A percentile compares a stretch with the other conserved stretches of the same genome.
phyloP scores from a whole-genome alignment of 2,888 invertebrate species.

The Temnothorax ravouxi region DNA sequence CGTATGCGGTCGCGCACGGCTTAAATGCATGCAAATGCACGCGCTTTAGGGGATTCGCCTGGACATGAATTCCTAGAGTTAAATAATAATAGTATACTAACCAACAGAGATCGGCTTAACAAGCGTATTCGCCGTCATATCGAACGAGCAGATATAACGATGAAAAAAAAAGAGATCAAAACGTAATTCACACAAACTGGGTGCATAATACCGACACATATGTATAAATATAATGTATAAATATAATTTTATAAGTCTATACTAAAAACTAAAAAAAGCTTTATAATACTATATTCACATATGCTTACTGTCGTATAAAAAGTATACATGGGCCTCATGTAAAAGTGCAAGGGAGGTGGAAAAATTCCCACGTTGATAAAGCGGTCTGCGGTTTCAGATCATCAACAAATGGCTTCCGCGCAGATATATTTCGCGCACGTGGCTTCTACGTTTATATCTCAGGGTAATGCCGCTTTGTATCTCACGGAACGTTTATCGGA shows the following conservation, averaged over 20 bases:
- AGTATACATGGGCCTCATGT: not conserved
- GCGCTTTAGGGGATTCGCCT: slow-evolving; percentile 45
- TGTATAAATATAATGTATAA: not conserved
- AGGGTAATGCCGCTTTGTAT: slow-evolving; percentile 50
- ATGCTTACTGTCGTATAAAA: not conserved
- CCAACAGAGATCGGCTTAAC: not conserved
- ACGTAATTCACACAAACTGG: not conserved
- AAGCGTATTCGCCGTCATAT: not conserved
- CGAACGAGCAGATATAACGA: not conserved
- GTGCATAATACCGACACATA: not conserved
- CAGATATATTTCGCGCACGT: slow-evolving; percentile 32
- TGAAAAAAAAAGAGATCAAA: not conserved
- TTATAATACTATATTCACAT: not conserved
- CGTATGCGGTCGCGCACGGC: slow-evolving; percentile 1
- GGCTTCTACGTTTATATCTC: slow-evolving; percentile 28
- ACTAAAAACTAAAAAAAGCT: not conserved
- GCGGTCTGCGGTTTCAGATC: not conserved
- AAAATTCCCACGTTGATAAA: slow-evolving; percentile 29
- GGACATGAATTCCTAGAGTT: slow-evolving; percentile 27
- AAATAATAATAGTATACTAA: slow-evolving; percentile 22
- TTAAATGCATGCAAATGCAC: slow-evolving; percentile 46
- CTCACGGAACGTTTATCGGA: slow-evolving; percentile 65
- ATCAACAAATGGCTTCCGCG: slow-evolving; percentile 23
- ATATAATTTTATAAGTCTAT: not conserved
- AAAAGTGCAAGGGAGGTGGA: not conserved